Percentiles rank a stretch among this genome's conserved stretches.
phyloP scores from a whole-genome alignment of 2,888 invertebrate species.

The Cerceris rybyensis region DNA sequence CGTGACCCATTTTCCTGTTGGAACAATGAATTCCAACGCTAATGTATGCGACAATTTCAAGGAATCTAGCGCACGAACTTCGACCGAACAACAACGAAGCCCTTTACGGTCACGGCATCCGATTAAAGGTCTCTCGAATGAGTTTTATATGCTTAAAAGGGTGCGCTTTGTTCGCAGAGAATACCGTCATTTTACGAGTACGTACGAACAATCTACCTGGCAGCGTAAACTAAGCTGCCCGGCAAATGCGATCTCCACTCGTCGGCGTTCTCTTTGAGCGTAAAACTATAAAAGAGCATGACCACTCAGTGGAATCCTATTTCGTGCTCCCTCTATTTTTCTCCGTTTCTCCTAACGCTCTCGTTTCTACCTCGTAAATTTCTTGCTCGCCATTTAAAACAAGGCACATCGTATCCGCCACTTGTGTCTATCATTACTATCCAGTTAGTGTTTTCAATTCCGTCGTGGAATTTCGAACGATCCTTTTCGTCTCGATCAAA shows the following conservation, averaged over 20 bases:
- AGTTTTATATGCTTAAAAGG: too few species aligned
- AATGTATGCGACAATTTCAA: too few species aligned
- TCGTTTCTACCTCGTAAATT: not conserved
- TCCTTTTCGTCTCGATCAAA: not conserved
- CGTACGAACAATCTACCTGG: not conserved
- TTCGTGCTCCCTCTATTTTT: not conserved
- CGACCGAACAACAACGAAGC: too few species aligned
- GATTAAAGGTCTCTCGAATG: too few species aligned
- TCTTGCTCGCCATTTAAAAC: not conserved
- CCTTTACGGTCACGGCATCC: too few species aligned
- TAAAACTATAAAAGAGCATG: slow-evolving; percentile 6
- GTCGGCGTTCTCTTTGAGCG: slow-evolving; percentile 3
- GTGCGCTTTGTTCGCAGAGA: not conserved
- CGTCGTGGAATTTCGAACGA: not conserved
- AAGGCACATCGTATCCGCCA: not conserved
- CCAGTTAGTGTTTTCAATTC: not conserved
- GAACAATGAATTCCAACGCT: too few species aligned
- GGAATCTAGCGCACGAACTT: too few species aligned
- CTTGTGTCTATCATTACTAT: not conserved
- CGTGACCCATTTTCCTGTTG: too few species aligned
- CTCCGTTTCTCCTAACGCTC: not conserved
- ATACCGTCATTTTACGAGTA: not conserved
- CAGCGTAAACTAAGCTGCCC: not conserved
- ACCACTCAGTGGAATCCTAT: not conserved
- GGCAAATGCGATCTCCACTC: not conserved